Evolutionary conservation across 2,888 invertebrate species (phyloP).

Genomic region (Encarsia formosa): DNA sequence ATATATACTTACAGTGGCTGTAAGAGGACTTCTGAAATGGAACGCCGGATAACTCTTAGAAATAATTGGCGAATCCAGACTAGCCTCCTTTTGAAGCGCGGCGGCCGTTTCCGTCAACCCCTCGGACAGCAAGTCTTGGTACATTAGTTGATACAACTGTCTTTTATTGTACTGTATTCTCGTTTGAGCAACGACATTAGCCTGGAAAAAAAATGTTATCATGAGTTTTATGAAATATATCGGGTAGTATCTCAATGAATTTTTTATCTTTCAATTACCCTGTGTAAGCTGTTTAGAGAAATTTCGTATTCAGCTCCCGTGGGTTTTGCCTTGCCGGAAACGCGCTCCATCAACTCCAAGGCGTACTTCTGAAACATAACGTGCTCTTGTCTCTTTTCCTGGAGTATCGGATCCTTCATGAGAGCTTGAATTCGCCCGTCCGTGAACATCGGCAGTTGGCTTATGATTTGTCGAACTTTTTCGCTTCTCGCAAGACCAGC

Average conservation of each 20-base stretch:
- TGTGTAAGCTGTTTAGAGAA: slow-evolving; percentile 83
- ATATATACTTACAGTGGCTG: slow-evolving; percentile 35
- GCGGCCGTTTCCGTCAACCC: slow-evolving; percentile 72
- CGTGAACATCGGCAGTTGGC: slow-evolving; percentile 90
- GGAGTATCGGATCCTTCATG: slow-evolving; percentile 94
- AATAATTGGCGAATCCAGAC: slow-evolving; percentile 58
- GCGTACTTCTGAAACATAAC: slow-evolving; percentile 94
- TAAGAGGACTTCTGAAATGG: slow-evolving; percentile 44
- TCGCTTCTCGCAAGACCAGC: slow-evolving; percentile 92
- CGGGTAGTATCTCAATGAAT: neutral
- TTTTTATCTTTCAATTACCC: slow-evolving; percentile 55
- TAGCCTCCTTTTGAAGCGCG: slow-evolving; percentile 73
- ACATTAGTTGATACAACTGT: slow-evolving; percentile 87
- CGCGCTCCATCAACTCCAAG: slow-evolving; percentile 79
- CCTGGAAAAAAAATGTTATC: slow-evolving; percentile 57
- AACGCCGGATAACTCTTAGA: slow-evolving; percentile 47
- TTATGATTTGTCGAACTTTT: slow-evolving; percentile 89
- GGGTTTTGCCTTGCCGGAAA: slow-evolving; percentile 86
- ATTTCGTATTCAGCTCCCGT: slow-evolving; percentile 74
- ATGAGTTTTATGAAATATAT: neutral
- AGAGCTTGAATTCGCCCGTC: slow-evolving; percentile 88
- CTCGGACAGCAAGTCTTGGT: slow-evolving; percentile 77
- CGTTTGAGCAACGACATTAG: slow-evolving; percentile 94
- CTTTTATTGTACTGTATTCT: slow-evolving; percentile 91
- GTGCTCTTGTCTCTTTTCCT: slow-evolving; percentile 94